These are phyloP conservation scores for Corythaixoides concolor DNA, from an alignment of 2,113 vertebrate species.

Conservation along the genomic window DNA sequence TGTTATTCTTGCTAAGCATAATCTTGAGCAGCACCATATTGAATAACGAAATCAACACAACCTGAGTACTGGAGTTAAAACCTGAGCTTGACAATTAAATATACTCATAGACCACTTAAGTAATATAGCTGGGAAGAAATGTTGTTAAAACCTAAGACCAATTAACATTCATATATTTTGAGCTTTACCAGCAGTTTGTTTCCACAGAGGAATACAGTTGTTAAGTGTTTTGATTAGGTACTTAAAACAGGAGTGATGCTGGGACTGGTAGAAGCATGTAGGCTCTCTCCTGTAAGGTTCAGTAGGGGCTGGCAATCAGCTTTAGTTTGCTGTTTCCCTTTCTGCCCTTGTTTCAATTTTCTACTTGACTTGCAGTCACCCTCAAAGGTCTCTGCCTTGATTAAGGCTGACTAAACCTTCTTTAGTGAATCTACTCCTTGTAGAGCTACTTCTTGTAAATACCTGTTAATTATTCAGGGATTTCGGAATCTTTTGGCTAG, in stretches of 20 bases:
- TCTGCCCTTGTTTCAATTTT: not conserved
- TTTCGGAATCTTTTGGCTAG: not conserved
- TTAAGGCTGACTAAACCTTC: not conserved
- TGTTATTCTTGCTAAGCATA: not conserved
- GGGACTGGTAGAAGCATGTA: not conserved
- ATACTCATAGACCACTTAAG: not conserved
- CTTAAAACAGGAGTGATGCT: not conserved
- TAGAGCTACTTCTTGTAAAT: not conserved
- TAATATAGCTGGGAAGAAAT: not conserved
- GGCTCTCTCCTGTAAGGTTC: not conserved
- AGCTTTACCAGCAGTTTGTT: not conserved
- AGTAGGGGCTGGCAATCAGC: not conserved
- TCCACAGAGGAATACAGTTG: not conserved
- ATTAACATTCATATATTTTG: not conserved
- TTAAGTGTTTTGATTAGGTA: not conserved
- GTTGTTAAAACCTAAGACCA: not conserved
- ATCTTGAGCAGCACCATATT: not conserved
- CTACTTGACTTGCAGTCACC: not conserved
- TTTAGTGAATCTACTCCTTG: not conserved
- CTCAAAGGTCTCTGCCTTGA: not conserved
- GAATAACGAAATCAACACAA: not conserved
- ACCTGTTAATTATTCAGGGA: slow-evolving; percentile 2
- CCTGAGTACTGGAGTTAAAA: not conserved
- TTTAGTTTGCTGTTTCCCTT: not conserved
- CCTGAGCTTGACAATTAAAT: not conserved